Conservation (phyloP, 2,888 invertebrate genomes). For the Lasioglossum malachurum region DNA sequence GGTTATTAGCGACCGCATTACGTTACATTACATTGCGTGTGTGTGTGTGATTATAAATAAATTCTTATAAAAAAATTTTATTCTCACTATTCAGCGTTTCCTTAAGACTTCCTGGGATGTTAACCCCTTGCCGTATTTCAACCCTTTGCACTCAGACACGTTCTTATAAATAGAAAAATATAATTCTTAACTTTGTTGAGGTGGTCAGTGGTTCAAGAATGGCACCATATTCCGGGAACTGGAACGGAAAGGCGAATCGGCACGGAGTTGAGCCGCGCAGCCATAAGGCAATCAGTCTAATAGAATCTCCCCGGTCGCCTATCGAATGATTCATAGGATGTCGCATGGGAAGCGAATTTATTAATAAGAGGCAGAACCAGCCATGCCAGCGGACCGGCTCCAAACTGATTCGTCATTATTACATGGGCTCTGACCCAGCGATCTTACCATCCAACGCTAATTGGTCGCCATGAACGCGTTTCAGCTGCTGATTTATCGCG, state of each 20-base stretch:
- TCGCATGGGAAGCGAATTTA: slow-evolving; percentile 78
- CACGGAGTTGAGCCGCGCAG: slow-evolving; percentile 57
- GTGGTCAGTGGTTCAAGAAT: background rate
- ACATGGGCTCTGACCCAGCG: slow-evolving; percentile 66
- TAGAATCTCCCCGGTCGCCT: slow-evolving; percentile 76
- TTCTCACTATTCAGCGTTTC: no score
- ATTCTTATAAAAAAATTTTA: no score
- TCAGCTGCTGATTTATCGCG: slow-evolving; percentile 64
- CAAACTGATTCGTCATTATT: slow-evolving; percentile 74
- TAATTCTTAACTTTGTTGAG: no score
- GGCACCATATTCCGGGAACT: background rate
- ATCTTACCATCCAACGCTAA: slow-evolving; percentile 68
- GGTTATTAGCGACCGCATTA: no score
- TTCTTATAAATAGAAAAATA: no score
- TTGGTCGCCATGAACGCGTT: slow-evolving; percentile 64
- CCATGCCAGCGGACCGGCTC: slow-evolving; percentile 58
- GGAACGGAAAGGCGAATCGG: slow-evolving; percentile 69
- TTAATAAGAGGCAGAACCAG: slow-evolving; percentile 72
- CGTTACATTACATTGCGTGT: no score
- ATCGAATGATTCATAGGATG: slow-evolving; percentile 77
- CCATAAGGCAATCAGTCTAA: slow-evolving; percentile 77
- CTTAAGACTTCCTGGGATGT: no score
- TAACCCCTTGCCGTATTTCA: no score
- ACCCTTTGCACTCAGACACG: no score
- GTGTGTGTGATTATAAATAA: no score